Base-by-base conservation (phyloP, 2,113 vertebrate species). In the Zosterops borbonicus region DNA sequence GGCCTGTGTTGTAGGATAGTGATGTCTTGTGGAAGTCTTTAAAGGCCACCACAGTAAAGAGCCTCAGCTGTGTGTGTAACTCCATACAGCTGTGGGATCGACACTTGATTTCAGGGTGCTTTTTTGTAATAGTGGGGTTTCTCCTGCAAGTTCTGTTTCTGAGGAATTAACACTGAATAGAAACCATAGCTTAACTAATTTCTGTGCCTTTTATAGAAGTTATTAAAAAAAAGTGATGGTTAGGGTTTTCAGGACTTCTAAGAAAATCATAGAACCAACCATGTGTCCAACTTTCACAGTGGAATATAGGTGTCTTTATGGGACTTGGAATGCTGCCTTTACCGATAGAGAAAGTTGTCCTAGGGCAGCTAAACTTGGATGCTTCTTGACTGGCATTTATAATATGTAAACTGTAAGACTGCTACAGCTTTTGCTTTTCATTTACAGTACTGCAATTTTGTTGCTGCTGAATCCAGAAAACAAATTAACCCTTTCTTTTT, bases 401-500 rank as follows among this genome's bases (percentile, higher is more conserved):
- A 35, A 76, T 52, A 14, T 0, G 1, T 50, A 41, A 73, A 47
- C 46, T 9, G 1, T 27, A 69, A 73, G 23, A 15, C 59, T 73
- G 37, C 56, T 76, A 29, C 37, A 76, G 67, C 35, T 27, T 87
- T 83, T 75, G 46, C 21, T 85, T 37, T 75, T 80, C 46, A 21
- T 78, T 76, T 71, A 37, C 52, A 56, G 20, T 33, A n/a, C n/a
- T 85, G 39, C 31, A 19, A 22, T 64, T 74, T 39, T 29, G 23
- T 78, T 68, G 41, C 35, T 83, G 52, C n/a, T 64, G 42, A 73
- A 63, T 47, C 52, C 49, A 70, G 53, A 59, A 80, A n/a, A 28
- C 15, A 63, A 90, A 64, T 59, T 59, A 92, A 93, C 79, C 9
- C 25, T 87, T 91, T 91, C 7, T 69, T 87, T 90, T 63, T 35